Evolutionary conservation across 1,140 invertebrate genomes (phyloP).

Genomic region (Polyergus mexicanus): DNA sequence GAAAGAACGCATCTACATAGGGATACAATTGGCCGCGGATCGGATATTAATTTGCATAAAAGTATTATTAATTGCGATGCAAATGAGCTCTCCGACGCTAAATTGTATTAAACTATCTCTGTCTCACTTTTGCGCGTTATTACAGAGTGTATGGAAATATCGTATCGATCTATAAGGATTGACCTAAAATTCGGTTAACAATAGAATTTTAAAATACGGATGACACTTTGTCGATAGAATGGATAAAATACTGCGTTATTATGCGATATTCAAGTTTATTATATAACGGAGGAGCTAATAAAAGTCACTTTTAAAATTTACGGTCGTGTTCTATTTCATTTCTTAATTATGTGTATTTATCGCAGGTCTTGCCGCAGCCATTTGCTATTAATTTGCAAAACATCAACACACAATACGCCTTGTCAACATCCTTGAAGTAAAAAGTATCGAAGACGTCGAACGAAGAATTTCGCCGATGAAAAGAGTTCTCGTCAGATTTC

Average conservation of each 20-base stretch:
- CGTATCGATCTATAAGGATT: conserved; percentile 36
- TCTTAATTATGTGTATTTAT: neutral
- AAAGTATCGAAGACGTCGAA: conserved; percentile 9
- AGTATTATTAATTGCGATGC: conserved; percentile 53
- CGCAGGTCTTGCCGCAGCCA: neutral
- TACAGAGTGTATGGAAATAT: neutral
- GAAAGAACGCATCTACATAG: conserved; percentile 7
- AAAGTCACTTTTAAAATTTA: neutral
- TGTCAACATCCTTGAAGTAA: neutral
- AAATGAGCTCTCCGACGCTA: conserved; percentile 1
- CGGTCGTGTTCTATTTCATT: neutral
- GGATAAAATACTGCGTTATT: conserved; percentile 25
- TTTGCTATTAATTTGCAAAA: conserved; percentile 26
- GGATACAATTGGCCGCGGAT: conserved; percentile 30
- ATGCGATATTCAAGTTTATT: neutral
- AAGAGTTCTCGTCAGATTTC: neutral
- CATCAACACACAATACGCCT: neutral
- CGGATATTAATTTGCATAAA: conserved; percentile 45
- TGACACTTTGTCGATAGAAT: conserved; percentile 50
- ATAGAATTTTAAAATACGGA: conserved; percentile 41
- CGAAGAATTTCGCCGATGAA: conserved; percentile 20
- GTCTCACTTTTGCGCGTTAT: neutral
- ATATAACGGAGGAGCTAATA: neutral
- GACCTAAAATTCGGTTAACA: conserved; percentile 46
- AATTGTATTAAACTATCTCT: neutral